phyloP scores from a whole-genome alignment of 2,797 vertebrate genomes.

The Petrocephalus schoutedeni region DNA sequence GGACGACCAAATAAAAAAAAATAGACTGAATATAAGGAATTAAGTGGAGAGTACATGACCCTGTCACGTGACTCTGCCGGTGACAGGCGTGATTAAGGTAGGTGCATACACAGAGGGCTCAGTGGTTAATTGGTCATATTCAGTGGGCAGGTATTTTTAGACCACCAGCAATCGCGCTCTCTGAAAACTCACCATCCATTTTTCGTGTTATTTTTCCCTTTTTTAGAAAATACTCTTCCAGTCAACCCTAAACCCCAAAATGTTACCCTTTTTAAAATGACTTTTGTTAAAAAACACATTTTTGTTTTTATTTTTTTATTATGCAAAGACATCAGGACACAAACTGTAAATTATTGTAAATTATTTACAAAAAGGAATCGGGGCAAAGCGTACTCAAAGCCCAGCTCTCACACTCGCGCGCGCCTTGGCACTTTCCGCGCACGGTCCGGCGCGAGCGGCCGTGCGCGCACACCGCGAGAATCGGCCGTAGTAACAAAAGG shows the following conservation, averaged over 20 bases:
- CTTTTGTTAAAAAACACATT: constrained; percentile 23
- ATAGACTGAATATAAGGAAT: constrained; percentile 59
- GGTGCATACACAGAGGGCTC: constrained; percentile 36
- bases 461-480: constrained; percentile 26
- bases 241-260: constrained; percentile 53
- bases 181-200: constrained; percentile 16
- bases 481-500: constrained; percentile 3
- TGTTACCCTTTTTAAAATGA: constrained; percentile 32
- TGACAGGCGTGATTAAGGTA: constrained; percentile 48
- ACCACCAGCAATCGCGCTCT: neutral
- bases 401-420: neutral
- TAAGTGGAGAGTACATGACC: constrained; percentile 55
- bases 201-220: neutral
- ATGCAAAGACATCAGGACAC: constrained; percentile 26
- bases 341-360: constrained; percentile 12
- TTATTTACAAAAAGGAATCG: constrained; percentile 17
- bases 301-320: constrained; percentile 14
- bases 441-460: constrained; percentile 12
- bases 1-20: constrained; percentile 61
- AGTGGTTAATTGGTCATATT: neutral
- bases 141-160: neutral
- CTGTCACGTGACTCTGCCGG: constrained; percentile 50
- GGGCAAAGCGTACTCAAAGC: neutral
- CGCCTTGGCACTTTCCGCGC: constrained; percentile 4
- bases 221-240: constrained; percentile 55